These are phyloP conservation scores for Dromococcyx pavoninus DNA, from an alignment of 2,797 vertebrate genomes.

Conservation along the genomic window DNA sequence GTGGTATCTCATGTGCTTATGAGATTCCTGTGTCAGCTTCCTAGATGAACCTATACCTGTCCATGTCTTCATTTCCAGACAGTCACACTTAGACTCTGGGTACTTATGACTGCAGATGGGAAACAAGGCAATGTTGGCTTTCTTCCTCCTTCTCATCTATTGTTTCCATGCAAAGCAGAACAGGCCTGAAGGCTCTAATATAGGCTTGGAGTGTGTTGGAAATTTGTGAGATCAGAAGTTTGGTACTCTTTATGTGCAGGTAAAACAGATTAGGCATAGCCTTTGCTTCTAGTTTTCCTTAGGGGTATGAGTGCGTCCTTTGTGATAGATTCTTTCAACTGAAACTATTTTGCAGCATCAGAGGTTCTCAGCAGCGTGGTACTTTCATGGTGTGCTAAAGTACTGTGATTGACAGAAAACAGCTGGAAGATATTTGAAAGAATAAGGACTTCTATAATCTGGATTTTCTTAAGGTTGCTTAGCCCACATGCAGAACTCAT, in stretches of 20 bases:
- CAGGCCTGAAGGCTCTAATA: not conserved
- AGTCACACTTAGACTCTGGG: not conserved
- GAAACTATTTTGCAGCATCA: not conserved
- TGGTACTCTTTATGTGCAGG: not conserved
- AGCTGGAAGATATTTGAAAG: not conserved
- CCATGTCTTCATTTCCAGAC: not conserved
- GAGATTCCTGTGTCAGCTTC: not conserved
- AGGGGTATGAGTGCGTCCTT: not conserved
- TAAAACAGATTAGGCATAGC: not conserved
- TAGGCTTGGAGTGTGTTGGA: not conserved
- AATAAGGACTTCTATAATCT: not conserved
- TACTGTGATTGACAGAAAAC: not conserved
- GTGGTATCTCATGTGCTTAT: fast-evolving
- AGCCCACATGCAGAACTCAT: not conserved
- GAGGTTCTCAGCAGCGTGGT: not conserved
- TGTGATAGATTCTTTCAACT: not conserved
- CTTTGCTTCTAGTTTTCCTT: not conserved
- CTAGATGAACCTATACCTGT: not conserved
- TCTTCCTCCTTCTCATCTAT: not conserved
- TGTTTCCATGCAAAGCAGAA: not conserved
- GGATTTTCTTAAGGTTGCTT: not conserved
- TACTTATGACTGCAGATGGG: not conserved
- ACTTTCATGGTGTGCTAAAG: not conserved
- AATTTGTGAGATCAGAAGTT: not conserved
- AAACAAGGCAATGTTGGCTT: not conserved